Conservation (phyloP, 2,113 vertebrate species). For the Nansenia antarctica region DNA sequence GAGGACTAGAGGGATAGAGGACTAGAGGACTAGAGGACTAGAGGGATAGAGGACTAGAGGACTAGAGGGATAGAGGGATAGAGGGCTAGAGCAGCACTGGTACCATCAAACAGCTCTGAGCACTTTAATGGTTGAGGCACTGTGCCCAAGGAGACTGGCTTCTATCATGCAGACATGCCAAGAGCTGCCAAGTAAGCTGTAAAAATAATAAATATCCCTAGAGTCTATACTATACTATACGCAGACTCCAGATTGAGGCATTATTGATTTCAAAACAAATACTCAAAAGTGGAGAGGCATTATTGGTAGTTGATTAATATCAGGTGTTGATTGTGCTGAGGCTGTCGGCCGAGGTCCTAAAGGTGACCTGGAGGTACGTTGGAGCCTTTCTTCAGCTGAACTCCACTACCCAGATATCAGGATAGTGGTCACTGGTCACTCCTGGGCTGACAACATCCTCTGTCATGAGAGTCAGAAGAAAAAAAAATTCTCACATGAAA, state of each 20-base stretch:
- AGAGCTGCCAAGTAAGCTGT: constrained; percentile 86
- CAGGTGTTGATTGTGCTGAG: constrained; percentile 60
- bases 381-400: background rate
- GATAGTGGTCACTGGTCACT: constrained; percentile 1
- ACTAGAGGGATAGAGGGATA: too few species aligned
- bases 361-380: background rate
- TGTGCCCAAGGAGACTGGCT: constrained; percentile 77
- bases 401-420: constrained; percentile 6
- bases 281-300: constrained; percentile 81
- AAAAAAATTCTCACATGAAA: too few species aligned
- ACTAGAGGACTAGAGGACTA: too few species aligned
- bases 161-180: constrained; percentile 83
- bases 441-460: background rate
- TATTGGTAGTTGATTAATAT: constrained; percentile 86
- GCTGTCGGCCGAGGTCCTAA: background rate
- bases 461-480: background rate
- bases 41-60: too few species aligned
- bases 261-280: constrained; percentile 86
- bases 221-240: too few species aligned
- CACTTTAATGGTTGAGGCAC: constrained; percentile 77
- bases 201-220: constrained; percentile 86
- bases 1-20: too few species aligned
- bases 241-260: constrained; percentile 79
- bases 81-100: constrained; percentile 31
- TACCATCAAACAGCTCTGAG: constrained; percentile 69